phyloP scores from a whole-genome alignment of 37 sponge, comb jelly and placozoan species.

The Mnemiopsis leidyi region DNA sequence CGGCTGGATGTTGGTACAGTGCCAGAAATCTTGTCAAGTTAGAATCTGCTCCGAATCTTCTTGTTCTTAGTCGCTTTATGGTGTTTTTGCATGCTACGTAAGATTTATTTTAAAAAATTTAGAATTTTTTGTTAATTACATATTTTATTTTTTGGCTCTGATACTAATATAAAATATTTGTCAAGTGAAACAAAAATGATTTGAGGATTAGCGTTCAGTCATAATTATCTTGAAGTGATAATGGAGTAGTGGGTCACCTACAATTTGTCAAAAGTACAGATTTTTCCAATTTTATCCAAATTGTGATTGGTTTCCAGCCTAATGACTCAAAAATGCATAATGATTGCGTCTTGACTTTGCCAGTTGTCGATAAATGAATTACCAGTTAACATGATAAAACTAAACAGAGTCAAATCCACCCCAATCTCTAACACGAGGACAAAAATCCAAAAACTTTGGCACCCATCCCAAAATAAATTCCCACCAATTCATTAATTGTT shows the following conservation, averaged over 20 bases:
- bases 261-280: neutral
- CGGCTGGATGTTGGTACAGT: neutral
- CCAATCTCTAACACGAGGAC: neutral
- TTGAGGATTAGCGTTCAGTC: too few relatives aligned
- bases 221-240: neutral
- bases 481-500: neutral
- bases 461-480: neutral
- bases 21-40: neutral
- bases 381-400: neutral
- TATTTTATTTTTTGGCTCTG: too few relatives aligned
- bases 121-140: neutral
- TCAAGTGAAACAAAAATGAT: too few relatives aligned
- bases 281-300: too few relatives aligned
- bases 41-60: too few relatives aligned
- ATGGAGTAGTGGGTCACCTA: neutral
- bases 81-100: too few relatives aligned
- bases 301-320: too few relatives aligned
- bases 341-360: neutral
- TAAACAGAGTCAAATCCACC: neutral
- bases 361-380: neutral
- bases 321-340: too few relatives aligned
- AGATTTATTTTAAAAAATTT: too few relatives aligned
- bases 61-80: too few relatives aligned
- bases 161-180: too few relatives aligned
- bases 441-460: neutral